These are phyloP conservation scores for Diceros bicornis DNA, from an alignment of 2,797 vertebrate species.

Conservation along the genomic window DNA sequence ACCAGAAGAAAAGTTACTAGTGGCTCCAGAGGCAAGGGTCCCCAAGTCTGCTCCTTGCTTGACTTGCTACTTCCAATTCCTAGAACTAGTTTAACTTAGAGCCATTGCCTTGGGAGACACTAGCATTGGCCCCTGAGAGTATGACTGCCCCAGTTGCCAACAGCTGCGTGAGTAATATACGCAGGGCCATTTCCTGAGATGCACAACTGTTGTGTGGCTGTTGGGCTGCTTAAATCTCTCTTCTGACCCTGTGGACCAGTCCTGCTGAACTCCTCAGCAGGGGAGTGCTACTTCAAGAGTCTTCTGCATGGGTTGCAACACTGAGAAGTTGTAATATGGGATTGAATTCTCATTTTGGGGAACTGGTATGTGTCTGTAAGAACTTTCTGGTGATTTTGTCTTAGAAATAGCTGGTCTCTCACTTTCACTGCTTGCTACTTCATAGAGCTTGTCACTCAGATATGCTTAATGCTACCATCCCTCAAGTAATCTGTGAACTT, in stretches of 20 bases:
- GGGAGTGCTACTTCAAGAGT: slow-evolving; percentile 41
- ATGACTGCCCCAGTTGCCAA: neutral
- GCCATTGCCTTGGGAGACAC: neutral
- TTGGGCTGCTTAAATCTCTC: slow-evolving; percentile 34
- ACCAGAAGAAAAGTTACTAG: neutral
- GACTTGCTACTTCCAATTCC: slow-evolving; percentile 24
- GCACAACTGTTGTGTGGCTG: neutral
- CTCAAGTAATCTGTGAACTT: slow-evolving; percentile 73
- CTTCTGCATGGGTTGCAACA: slow-evolving; percentile 68
- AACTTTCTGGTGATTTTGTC: slow-evolving; percentile 51
- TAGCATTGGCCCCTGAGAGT: neutral
- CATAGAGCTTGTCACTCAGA: slow-evolving; percentile 77
- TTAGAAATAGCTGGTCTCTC: slow-evolving; percentile 35
- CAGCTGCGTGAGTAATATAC: neutral
- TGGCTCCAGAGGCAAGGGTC: neutral
- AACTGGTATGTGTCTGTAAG: slow-evolving; percentile 73
- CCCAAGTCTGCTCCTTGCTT: slow-evolving; percentile 15
- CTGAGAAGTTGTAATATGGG: slow-evolving; percentile 59
- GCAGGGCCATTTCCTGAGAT: neutral
- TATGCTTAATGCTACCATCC: slow-evolving; percentile 77
- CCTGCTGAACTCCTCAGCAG: neutral
- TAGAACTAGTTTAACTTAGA: slow-evolving; percentile 51
- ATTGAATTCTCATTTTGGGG: slow-evolving; percentile 63
- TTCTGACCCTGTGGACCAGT: slow-evolving; percentile 18
- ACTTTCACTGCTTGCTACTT: slow-evolving; percentile 82